A percentile compares a stretch with the other conserved stretches of the same genome.
These are phyloP conservation scores for Myotis planiceps DNA, from an alignment of 2,797 vertebrate species.

Conservation along the genomic window DNA sequence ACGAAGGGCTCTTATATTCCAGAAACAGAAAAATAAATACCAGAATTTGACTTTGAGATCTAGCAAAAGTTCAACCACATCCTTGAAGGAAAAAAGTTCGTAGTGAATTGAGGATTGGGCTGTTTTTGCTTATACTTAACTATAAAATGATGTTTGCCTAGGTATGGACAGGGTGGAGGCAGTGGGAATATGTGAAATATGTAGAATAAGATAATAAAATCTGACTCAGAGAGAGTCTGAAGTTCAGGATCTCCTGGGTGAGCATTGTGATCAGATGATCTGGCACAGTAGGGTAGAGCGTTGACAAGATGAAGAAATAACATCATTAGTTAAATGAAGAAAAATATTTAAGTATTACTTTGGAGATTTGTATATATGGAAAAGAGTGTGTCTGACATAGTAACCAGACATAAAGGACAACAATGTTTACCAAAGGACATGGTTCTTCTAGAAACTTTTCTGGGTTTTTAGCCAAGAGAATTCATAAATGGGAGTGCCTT, in stretches of 20 bases:
- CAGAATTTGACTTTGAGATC: conserved; percentile 47
- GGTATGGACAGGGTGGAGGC: conserved; percentile 1
- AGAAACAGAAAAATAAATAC: conserved; percentile 50
- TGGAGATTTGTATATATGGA: conserved; percentile 16
- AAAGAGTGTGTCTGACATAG: not conserved
- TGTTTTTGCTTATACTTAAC: conserved; percentile 16
- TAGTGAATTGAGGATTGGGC: not conserved
- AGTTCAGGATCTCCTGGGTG: conserved; percentile 1
- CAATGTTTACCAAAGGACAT: conserved; percentile 25
- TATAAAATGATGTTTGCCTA: conserved; percentile 48
- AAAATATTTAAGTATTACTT: conserved; percentile 63
- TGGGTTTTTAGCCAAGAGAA: conserved; percentile 51
- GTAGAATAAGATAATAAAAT: conserved; percentile 48
- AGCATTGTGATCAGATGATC: conserved; percentile 8
- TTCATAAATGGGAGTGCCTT: conserved; percentile 50
- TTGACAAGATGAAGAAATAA: conserved; percentile 67
- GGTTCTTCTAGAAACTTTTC: conserved; percentile 52
- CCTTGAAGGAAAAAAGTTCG: conserved; percentile 44
- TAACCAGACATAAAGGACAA: conserved; percentile 27
- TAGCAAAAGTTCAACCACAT: conserved; percentile 22
- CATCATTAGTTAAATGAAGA: conserved; percentile 56
- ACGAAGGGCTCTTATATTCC: not conserved
- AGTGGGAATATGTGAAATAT: conserved; percentile 37
- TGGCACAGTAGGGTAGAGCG: conserved; percentile 19
- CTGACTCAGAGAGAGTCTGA: conserved; percentile 23